Percentiles rank a stretch among this genome's conserved stretches.
These are phyloP conservation scores for Agriopis leucophaearia DNA, from an alignment of 2,888 invertebrate genomes.

Conservation along the genomic window DNA sequence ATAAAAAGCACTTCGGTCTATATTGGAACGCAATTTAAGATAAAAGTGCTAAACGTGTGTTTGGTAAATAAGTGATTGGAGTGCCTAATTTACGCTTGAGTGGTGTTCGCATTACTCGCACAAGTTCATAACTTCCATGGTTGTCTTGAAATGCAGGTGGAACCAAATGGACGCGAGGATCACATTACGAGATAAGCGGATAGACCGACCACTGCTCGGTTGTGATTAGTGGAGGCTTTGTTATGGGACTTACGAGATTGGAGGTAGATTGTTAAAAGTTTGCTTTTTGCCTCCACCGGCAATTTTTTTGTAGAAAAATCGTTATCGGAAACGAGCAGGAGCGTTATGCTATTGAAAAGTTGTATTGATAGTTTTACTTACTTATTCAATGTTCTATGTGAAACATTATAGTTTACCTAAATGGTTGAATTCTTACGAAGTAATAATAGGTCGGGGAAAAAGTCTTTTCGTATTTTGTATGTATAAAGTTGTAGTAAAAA, in stretches of 20 bases:
- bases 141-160: slow-evolving; percentile 38
- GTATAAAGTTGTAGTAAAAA: too few relatives aligned
- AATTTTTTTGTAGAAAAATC: background rate
- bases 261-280: slow-evolving; percentile 5
- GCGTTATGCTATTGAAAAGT: background rate
- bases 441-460: too few relatives aligned
- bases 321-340: background rate
- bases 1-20: slow-evolving; percentile 60
- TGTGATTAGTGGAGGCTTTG: slow-evolving; percentile 63
- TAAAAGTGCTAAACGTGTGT: slow-evolving; percentile 59
- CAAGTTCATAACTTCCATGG: slow-evolving; percentile 29
- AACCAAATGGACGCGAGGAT: slow-evolving; percentile 49
- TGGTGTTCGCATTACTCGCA: slow-evolving; percentile 30
- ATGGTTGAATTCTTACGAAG: too few relatives aligned
- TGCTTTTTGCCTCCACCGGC: background rate
- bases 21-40: slow-evolving; percentile 64
- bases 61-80: slow-evolving; percentile 55
- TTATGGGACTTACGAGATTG: slow-evolving; percentile 31
- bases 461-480: too few relatives aligned
- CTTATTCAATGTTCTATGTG: too few relatives aligned
- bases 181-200: slow-evolving; percentile 72
- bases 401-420: too few relatives aligned
- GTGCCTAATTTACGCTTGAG: slow-evolving; percentile 50
- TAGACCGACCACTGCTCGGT: slow-evolving; percentile 51
- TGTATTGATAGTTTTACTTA: too few relatives aligned